A percentile compares a stretch with the other conserved stretches of the same genome.
phyloP scores from a whole-genome alignment of 2,888 invertebrate species.

The Laspeyria flexula region DNA sequence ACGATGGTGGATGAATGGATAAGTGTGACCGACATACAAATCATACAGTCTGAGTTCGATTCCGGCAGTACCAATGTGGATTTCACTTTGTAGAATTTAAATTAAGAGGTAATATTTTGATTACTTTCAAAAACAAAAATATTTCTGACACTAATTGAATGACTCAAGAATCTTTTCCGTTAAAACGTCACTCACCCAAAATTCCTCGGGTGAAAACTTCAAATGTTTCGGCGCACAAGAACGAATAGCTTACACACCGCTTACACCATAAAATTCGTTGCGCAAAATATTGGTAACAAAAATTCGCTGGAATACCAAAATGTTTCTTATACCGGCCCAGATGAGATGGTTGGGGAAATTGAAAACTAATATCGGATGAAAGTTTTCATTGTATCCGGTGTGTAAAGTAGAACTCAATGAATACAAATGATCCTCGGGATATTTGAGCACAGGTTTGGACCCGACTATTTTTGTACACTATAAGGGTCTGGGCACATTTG shows the following conservation, averaged over 20 bases:
- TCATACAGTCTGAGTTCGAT: too few species aligned
- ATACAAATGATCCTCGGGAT: conserved; percentile 41
- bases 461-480: conserved; percentile 14
- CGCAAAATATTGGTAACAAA: conserved; percentile 2
- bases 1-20: too few species aligned
- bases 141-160: background rate
- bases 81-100: too few species aligned
- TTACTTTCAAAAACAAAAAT: too few species aligned
- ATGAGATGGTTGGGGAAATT: conserved; percentile 54
- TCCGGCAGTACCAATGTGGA: too few species aligned
- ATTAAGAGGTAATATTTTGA: too few species aligned
- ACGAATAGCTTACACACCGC: background rate
- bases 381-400: conserved; percentile 58
- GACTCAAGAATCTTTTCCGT: background rate
- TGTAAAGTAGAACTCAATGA: conserved; percentile 45
- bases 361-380: conserved; percentile 65
- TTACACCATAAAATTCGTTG: conserved; percentile 4
- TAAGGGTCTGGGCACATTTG: conserved; percentile 1
- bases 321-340: conserved; percentile 36
- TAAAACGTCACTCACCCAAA: background rate
- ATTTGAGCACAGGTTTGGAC: conserved; percentile 15
- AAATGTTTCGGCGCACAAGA: background rate
- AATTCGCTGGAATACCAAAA: conserved; percentile 25
- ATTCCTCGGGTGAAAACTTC: background rate
- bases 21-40: too few species aligned